Conservation (phyloP, 2,888 invertebrate genomes). For the Eutolmus rufibarbis region DNA sequence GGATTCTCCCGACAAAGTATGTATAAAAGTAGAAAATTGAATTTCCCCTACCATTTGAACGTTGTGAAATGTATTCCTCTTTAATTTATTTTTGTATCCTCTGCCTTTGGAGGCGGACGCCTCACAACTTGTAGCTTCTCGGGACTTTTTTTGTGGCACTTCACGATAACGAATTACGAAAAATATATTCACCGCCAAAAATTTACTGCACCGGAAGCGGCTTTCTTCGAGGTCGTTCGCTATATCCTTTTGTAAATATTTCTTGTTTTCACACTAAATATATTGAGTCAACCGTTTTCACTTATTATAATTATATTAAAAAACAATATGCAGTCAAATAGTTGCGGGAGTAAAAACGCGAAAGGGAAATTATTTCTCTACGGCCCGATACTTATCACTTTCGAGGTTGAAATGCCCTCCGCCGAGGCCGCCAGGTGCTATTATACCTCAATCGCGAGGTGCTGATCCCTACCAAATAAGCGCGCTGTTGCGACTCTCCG, state of each 20-base stretch:
- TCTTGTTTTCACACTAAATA: not conserved
- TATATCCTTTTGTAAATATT: not conserved
- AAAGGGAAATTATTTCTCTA: not conserved
- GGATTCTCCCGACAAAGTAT: not conserved
- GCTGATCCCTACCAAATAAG: conserved; percentile 23
- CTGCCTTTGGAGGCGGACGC: not conserved
- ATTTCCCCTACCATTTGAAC: conserved; percentile 30
- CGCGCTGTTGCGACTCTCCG: not conserved
- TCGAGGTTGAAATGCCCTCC: conserved; percentile 59
- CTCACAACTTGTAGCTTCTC: not conserved
- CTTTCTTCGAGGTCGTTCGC: not conserved
- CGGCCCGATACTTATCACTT: conserved; percentile 59
- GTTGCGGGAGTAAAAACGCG: not conserved
- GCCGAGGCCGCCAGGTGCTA: conserved; percentile 16
- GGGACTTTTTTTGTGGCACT: not conserved
- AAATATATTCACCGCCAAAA: not conserved
- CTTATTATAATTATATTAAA: not conserved
- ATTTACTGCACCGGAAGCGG: not conserved
- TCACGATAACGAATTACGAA: not conserved
- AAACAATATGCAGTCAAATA: not conserved
- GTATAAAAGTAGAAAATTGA: conserved; percentile 13
- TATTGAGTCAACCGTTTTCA: not conserved
- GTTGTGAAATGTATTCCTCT: conserved; percentile 19
- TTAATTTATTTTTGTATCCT: not conserved
- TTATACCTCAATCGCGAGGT: conserved; percentile 1